Percentiles rank a stretch among this genome's conserved stretches.
Evolutionary conservation across 2,888 invertebrate genomes (phyloP).

Genomic region (Anoplius nigerrimus): DNA sequence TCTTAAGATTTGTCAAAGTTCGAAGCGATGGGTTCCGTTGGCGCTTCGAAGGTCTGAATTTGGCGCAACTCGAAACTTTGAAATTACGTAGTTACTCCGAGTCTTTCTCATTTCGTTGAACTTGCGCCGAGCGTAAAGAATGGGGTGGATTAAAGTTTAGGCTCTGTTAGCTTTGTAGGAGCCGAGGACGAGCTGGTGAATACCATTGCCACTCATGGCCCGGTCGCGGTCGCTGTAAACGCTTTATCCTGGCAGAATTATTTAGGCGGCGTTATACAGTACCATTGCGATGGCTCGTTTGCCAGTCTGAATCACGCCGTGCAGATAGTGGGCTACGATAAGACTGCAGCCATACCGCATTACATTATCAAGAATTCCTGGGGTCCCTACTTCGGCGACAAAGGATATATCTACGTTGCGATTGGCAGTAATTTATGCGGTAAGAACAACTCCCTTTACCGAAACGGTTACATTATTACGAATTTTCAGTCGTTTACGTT

Average conservation of each 20-base stretch:
- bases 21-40: too few species aligned
- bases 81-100: too few species aligned
- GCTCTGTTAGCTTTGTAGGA: slow-evolving; percentile 78
- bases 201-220: slow-evolving; percentile 83
- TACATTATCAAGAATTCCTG: slow-evolving; percentile 92
- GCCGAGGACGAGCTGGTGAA: slow-evolving; percentile 80
- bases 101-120: too few species aligned
- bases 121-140: too few species aligned
- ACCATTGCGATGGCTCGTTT: slow-evolving; percentile 82
- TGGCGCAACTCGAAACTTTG: too few species aligned
- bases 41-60: too few species aligned
- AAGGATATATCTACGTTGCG: slow-evolving; percentile 86
- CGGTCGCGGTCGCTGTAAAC: slow-evolving; percentile 88
- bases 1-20: too few species aligned
- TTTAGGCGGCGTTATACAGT: slow-evolving; percentile 88
- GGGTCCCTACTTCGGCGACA: slow-evolving; percentile 85
- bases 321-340: slow-evolving; percentile 88
- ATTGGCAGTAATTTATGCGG: slow-evolving; percentile 88
- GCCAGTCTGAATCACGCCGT: slow-evolving; percentile 87
- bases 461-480: not conserved
- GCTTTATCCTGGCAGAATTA: slow-evolving; percentile 92
- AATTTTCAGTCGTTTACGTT: too few species aligned
- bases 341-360: slow-evolving; percentile 83
- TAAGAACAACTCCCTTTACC: slow-evolving; percentile 56
- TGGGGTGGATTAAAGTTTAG: slow-evolving; percentile 11